phyloP scores from a whole-genome alignment of 2,888 invertebrate genomes.

The Drosophila basisetae region DNA sequence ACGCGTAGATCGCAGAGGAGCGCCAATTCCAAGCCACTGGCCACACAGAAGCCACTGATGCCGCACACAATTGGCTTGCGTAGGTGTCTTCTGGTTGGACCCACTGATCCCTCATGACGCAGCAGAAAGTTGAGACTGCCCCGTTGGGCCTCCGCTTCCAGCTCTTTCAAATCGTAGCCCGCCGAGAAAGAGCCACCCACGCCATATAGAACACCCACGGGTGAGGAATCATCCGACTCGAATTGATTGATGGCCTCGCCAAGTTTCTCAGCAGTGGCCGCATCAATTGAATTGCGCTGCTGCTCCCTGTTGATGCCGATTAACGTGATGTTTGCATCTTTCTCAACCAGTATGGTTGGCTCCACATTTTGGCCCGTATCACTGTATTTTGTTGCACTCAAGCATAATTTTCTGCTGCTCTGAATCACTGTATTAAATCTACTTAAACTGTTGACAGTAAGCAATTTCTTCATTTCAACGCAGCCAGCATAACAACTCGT shows the following conservation, averaged over 20 bases:
- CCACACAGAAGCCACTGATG: constrained; percentile 95
- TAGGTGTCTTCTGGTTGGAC: constrained; percentile 89
- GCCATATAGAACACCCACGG: constrained; percentile 93
- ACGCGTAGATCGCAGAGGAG: constrained; percentile 95
- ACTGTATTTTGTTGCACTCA: constrained; percentile 18
- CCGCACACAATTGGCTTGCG: constrained; percentile 95
- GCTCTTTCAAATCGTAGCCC: constrained; percentile 94
- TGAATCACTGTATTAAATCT: constrained; percentile 22
- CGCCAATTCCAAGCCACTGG: constrained; percentile 95
- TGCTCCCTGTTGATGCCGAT: constrained; percentile 94
- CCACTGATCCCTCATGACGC: constrained; percentile 86
- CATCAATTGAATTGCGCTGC: constrained; percentile 93
- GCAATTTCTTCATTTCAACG: constrained; percentile 58
- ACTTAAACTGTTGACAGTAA: constrained; percentile 27
- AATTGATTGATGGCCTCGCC: constrained; percentile 90
- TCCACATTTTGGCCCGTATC: background rate
- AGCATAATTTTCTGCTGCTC: constrained; percentile 14
- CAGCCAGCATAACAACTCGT: constrained; percentile 36
- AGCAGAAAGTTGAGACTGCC: constrained; percentile 80
- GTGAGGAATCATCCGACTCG: constrained; percentile 90
- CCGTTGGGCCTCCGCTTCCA: constrained; percentile 84
- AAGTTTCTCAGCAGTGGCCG: constrained; percentile 88
- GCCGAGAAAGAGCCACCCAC: constrained; percentile 96
- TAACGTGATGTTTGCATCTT: constrained; percentile 89
- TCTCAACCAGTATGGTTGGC: constrained; percentile 86